Evolutionary conservation across 2,888 invertebrate species (phyloP).

Genomic region (Schrankia costaestrigalis): DNA sequence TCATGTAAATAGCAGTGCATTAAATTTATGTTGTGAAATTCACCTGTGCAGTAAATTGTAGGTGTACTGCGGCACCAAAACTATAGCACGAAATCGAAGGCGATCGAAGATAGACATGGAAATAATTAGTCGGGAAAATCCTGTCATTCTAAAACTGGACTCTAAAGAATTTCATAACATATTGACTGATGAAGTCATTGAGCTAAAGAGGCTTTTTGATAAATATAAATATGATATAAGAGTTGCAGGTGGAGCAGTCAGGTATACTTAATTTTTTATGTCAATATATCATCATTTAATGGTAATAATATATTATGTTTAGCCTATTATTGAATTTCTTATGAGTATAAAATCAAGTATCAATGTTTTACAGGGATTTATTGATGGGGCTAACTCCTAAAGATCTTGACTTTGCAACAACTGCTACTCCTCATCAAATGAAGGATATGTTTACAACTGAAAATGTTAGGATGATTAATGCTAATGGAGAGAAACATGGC

Average conservation of each 20-base stretch:
- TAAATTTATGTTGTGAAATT: neutral
- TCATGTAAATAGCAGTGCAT: neutral
- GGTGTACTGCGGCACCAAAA: conserved; percentile 30
- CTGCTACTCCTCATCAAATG: conserved; percentile 98
- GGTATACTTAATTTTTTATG: conserved; percentile 58
- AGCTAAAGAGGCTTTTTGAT: conserved; percentile 87
- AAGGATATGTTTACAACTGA: conserved; percentile 93
- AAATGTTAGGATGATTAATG: conserved; percentile 94
- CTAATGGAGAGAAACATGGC: conserved; percentile 95
- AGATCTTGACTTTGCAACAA: conserved; percentile 98
- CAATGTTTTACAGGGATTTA: conserved; percentile 83
- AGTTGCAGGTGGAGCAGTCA: conserved; percentile 98
- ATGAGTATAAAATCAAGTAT: neutral
- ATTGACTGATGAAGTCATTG: conserved; percentile 89
- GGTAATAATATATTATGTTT: neutral
- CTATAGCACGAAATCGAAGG: conserved; percentile 31
- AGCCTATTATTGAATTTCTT: neutral
- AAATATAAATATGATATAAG: conserved; percentile 92
- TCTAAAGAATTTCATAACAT: conserved; percentile 87
- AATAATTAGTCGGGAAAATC: conserved; percentile 75
- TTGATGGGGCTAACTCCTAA: conserved; percentile 89
- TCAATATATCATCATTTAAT: neutral
- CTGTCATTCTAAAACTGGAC: conserved; percentile 86
- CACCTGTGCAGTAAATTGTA: conserved; percentile 15
- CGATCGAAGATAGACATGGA: conserved; percentile 57